A percentile compares a stretch with the other conserved stretches of the same genome.
Evolutionary conservation across 2,113 vertebrate genomes (phyloP).

Genomic region (Pterophyllum scalare): DNA sequence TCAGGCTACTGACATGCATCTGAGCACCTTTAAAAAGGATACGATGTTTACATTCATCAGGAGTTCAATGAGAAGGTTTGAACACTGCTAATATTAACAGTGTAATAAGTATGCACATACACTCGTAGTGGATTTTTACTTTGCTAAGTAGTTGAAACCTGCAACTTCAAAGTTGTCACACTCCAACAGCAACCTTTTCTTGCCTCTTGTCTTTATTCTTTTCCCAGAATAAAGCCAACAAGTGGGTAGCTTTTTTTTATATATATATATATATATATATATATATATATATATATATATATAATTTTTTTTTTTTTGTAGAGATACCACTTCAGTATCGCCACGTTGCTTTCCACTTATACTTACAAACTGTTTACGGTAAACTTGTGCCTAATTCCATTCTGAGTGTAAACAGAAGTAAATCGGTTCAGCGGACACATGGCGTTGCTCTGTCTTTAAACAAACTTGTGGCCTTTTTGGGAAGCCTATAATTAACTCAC

Average conservation of each 20-base stretch:
- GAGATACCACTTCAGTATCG: conserved; percentile 20
- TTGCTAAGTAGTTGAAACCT: conserved; percentile 15
- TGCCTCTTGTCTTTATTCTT: conserved; percentile 19
- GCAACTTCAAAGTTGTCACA: conserved; percentile 21
- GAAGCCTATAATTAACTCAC: conserved; percentile 63
- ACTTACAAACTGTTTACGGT: conserved; percentile 77
- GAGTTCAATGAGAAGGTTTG: background rate
- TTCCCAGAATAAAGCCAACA: conserved; percentile 8
- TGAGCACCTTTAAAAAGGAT: conserved; percentile 7
- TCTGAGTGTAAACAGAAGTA: conserved; percentile 46
- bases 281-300: too few relatives aligned
- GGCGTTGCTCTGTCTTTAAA: conserved; percentile 65
- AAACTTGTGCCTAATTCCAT: conserved; percentile 86
- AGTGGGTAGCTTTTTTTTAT: background rate
- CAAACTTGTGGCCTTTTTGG: conserved; percentile 73
- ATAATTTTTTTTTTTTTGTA: background rate
- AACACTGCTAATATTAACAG: background rate
- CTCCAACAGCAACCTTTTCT: conserved; percentile 24
- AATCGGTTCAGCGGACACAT: conserved; percentile 41
- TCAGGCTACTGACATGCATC: background rate
- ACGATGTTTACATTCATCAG: conserved; percentile 35
- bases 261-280: too few relatives aligned
- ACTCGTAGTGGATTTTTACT: background rate
- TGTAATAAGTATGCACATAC: background rate
- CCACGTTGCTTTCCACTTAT: conserved; percentile 58